These are phyloP conservation scores for Probaryconus sp. DNA, from an alignment of 1,140 invertebrate genomes.

Conservation along the genomic window DNA sequence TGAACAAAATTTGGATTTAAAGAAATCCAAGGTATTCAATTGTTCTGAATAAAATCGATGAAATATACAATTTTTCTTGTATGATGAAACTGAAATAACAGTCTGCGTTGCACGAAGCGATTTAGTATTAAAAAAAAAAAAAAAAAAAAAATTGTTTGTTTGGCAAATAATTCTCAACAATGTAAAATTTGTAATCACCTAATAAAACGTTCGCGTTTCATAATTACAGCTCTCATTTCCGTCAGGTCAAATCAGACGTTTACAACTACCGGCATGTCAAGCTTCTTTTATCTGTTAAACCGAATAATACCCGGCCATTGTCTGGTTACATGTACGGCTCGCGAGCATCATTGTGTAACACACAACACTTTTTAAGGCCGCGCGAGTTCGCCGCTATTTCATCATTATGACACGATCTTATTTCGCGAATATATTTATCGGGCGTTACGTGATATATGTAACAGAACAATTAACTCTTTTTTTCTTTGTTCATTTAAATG, in stretches of 20 bases:
- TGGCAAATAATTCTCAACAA: not conserved
- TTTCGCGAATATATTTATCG: constrained; percentile 21
- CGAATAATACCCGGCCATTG: constrained; percentile 39
- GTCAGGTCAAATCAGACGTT: constrained; percentile 24
- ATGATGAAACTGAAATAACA: too few relatives aligned
- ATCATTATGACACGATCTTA: constrained; percentile 27
- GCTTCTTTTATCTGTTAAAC: constrained; percentile 44
- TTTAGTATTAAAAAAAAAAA: not conserved
- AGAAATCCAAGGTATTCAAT: too few relatives aligned
- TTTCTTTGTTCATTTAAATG: not conserved
- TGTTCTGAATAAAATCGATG: too few relatives aligned
- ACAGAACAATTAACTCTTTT: constrained; percentile 7
- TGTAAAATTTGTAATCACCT: not conserved
- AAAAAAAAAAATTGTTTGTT: not conserved
- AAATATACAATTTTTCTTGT: too few relatives aligned
- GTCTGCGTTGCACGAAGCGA: too few relatives aligned
- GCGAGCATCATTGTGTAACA: constrained; percentile 39
- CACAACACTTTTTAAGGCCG: constrained; percentile 24
- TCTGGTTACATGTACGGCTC: constrained; percentile 26
- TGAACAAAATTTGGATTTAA: too few relatives aligned
- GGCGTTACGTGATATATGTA: constrained; percentile 18
- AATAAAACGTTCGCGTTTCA: constrained; percentile 15
- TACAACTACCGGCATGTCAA: constrained; percentile 24
- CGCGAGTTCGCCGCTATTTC: constrained; percentile 25
- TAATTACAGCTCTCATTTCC: constrained; percentile 20